Percentiles rank a stretch among this genome's conserved stretches.
phyloP scores from a whole-genome alignment of 2,113 vertebrate species.

The Sturnira hondurensis region DNA sequence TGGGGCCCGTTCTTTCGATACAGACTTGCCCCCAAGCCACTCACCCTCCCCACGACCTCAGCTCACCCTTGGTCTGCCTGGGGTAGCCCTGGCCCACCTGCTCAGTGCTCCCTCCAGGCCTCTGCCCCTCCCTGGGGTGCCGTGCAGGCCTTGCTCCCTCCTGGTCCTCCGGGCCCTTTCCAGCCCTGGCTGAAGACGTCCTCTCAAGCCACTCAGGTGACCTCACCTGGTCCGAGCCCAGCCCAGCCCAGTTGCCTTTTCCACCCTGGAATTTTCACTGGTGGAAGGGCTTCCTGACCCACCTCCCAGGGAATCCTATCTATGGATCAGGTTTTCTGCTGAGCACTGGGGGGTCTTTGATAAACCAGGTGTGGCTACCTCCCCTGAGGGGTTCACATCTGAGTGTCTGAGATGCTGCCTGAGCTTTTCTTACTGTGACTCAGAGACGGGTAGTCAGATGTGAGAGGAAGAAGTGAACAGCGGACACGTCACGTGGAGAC shows the following conservation, averaged over 20 bases:
- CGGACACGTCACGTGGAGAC: background rate
- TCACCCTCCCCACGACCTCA: background rate
- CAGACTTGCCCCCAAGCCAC: background rate
- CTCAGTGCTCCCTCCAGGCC: background rate
- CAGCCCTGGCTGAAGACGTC: background rate
- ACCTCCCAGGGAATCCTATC: background rate
- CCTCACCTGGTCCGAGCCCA: background rate
- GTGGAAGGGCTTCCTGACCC: background rate
- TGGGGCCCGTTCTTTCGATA: background rate
- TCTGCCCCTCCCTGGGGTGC: background rate
- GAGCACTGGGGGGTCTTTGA: background rate
- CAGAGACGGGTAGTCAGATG: background rate
- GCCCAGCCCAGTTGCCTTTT: background rate
- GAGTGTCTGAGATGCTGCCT: background rate
- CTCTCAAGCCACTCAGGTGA: background rate
- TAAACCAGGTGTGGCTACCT: background rate
- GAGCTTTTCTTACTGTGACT: background rate
- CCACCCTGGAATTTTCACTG: background rate
- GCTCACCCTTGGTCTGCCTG: background rate
- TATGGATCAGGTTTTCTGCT: background rate
- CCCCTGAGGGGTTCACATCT: rapidly evolving
- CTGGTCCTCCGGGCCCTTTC: background rate
- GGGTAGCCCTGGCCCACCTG: background rate
- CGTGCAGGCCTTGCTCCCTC: background rate
- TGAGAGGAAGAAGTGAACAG: background rate